Evolutionary conservation across 2,888 invertebrate genomes (phyloP), one percentile per base, ranked within the genome.

Genomic region (Laspeyria flexula): DNA sequence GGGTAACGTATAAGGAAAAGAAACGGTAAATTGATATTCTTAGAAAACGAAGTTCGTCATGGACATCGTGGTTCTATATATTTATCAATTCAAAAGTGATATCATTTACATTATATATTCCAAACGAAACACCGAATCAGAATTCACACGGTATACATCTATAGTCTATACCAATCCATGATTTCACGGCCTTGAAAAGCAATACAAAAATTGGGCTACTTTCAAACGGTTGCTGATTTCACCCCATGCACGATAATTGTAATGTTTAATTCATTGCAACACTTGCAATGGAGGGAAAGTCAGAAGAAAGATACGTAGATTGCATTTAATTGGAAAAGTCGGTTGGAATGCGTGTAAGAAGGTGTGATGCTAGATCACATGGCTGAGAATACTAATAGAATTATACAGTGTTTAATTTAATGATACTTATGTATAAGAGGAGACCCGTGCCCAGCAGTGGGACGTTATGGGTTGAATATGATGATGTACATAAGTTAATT

Each of bases 191-290:
- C 45, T 50, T 49, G 46, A 49, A 59, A 54, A 31, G 34, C 43
- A 11, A 49, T 42, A 23, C 15, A 44, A 48, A 52, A 49, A 50
- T 64, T 60, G 53, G 29, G 31, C 58, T 43, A 65, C 61, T 65
- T 65, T 65, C 61, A 50, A 52, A 3, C 5, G 7, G 13, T 34
- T 43, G 46, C 40, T 51, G 61, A 56, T 67, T 65, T 65, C 68
- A 60, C 62, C 55, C 60, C 31, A 54, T 49, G 43, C 63, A 46
- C 60, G 41, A 57, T 60, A 12, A 43, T 12, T 37, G 41, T 42
- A 9, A 68, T 67, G 68, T 60, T 45, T 67, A 55, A 68, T 67
- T 65, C 68, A 67, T 67, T 31, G 16, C 40, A 34, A 60, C 57
- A 50, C 34, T 11, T 27, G 44, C 21, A 40, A 37, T 46, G 39